Conservation (phyloP, 2,797 vertebrate species). For the Staurois parvus region DNA sequence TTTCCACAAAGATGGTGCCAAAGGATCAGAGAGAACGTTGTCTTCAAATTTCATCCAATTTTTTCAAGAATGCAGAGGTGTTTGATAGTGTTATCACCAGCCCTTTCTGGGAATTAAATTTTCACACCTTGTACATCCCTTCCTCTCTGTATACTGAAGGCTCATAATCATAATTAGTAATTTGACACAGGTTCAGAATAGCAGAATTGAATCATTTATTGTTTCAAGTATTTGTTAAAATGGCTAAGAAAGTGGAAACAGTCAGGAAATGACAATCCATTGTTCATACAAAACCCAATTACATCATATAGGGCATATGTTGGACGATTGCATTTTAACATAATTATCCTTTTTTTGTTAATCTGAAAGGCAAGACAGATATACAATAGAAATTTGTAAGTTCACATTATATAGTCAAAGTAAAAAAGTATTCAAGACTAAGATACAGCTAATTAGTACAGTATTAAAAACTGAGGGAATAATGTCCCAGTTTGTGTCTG, state of each 20-base stretch:
- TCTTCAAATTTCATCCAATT: no score
- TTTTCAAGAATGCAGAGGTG: no score
- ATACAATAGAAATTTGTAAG: background rate
- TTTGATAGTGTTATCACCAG: no score
- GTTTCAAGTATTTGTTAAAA: slow-evolving; percentile 19
- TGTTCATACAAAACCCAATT: background rate
- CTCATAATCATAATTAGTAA: no score
- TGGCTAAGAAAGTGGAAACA: background rate
- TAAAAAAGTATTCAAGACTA: background rate
- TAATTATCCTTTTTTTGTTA: background rate
- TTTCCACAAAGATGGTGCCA: no score
- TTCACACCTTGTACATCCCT: no score
- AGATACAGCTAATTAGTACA: background rate
- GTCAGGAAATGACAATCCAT: background rate
- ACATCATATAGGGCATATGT: background rate
- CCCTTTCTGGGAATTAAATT: no score
- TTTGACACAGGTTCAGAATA: background rate
- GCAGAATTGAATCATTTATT: slow-evolving; percentile 31
- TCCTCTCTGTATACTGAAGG: no score
- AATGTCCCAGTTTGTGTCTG: background rate
- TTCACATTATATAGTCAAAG: background rate
- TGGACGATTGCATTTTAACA: background rate
- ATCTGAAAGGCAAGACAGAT: background rate
- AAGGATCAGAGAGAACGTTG: no score
- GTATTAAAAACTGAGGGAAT: background rate